Evolutionary conservation across 2,888 invertebrate species (phyloP), one percentile per base, ranked within the genome.

Genomic region (Drosophila atroscutellata): DNA sequence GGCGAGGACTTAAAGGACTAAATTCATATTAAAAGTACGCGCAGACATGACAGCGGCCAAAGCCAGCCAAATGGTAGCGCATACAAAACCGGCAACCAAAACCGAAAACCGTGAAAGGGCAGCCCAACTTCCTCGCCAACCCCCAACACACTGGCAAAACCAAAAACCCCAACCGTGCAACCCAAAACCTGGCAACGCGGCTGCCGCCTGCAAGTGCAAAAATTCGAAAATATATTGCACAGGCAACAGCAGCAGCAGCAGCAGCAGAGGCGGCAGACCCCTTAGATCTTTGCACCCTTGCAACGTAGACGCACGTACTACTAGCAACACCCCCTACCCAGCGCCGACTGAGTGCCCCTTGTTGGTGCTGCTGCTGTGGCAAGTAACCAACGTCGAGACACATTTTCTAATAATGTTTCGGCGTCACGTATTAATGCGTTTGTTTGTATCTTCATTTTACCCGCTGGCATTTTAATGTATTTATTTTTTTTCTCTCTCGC

Each of bases 361-460:
- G 24, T 13, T 50, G 15, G 20, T 26, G 15, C 49, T 49, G n/a
- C 28, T 63, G 49, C 39, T 66, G 61, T 67, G 67, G 61, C 72
- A 86, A 86, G 82, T 78, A 86, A 84, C 75, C 82, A 77, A 79
- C 83, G 80, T 86, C 81, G 90, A 83, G 91, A 90, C 88, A 91
- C 87, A 89, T 85, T 90, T 90, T 90, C 90, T 83, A 90, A 87
- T 89, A 84, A 82, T 80, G 85, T 75, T 81, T 80, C 79, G 86
- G 88, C 87, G 81, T 91, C 92, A 91, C 91, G 91, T 91, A 91
- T 90, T 91, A 91, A 91, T 91, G 91, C 86, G 83, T 87, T 86
- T 89, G 91, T 90, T 91, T 91, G 89, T 91, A 90, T 92, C 92
- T 91, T 92, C 84, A 92, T 92, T 91, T 90, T 89, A 84, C 86